Evolutionary conservation across 2,888 invertebrate species (phyloP), one percentile per base, ranked within the genome.

Genomic region (Phasia obesa): DNA sequence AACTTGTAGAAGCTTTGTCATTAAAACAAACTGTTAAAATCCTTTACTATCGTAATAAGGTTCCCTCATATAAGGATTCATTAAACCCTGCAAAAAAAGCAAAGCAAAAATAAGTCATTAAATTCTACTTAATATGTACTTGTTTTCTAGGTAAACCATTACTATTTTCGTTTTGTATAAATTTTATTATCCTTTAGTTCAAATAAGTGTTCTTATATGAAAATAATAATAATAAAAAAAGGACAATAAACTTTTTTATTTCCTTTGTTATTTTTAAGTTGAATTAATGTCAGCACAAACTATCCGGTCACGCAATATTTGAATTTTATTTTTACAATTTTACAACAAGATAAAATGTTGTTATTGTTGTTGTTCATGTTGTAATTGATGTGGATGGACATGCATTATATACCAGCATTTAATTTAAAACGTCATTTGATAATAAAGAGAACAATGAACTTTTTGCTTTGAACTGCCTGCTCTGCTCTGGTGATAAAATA

Each of bases 281-380:
- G 47, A 44, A 57, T 31, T 49, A 44, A 42, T 38, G 15, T 35
- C 11, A 11, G 38, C 38, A 38, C 38, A 17, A 51, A 25, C 25
- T 15, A 21, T 73, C 23, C 51, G 70, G 81, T 81, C 81, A 81
- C 81, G 81, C 81, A 75, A 81, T 81, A 76, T 81, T 81, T 70
- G 15, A 75, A 81, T 81, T 81, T 70, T 49, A 69, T 64, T 67
- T 73, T 64, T 3, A 19, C 31, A 49, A 15, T 51, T 51, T 23
- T 65, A 35, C 35, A 47, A 59, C 31, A 47, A 70, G 13, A 53
- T 35, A 25, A 59, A 49, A 15, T 27, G 2, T 11, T 44, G 27
- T n/a, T 44, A 21, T 27, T 51, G 23, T 38, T 57, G 27, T 65
- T 47, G 25, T n/a, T n/a, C n/a, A n/a, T n/a, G n/a, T 47, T 51